Conservation (phyloP, 2,797 vertebrate species). For the Myotis planiceps region DNA sequence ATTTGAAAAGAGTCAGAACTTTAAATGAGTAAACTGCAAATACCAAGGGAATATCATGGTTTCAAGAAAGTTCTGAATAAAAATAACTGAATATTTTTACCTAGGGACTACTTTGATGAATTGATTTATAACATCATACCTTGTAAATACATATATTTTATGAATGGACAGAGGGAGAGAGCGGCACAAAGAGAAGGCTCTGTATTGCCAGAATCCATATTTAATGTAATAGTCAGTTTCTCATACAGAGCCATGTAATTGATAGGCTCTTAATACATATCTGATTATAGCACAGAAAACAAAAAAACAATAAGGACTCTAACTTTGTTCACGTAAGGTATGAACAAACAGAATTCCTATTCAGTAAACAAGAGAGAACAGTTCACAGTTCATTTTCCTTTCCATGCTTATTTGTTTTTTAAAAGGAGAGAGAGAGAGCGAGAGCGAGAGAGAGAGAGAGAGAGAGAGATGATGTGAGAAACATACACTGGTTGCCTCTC, state of each 20-base stretch:
- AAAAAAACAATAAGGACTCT: not conserved
- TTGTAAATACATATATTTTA: not conserved
- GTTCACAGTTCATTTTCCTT: not conserved
- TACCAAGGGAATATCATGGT: not conserved
- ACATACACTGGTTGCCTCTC: not conserved
- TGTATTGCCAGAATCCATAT: not conserved
- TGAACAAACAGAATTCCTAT: not conserved
- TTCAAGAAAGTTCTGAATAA: constrained; percentile 19
- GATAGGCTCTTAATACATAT: not conserved
- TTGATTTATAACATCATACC: not conserved
- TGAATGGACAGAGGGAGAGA: not conserved
- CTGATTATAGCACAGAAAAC: not conserved
- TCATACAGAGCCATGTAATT: not conserved
- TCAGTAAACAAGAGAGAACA: constrained; percentile 6
- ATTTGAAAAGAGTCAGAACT: constrained; percentile 20
- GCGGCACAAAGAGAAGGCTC: not conserved
- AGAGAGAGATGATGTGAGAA: not conserved
- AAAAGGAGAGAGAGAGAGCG: not conserved
- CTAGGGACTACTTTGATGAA: not conserved
- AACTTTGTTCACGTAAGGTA: not conserved
- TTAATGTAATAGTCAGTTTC: not conserved
- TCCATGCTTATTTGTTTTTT: not conserved
- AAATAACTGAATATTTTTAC: not conserved
- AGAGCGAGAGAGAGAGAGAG: too few relatives aligned
- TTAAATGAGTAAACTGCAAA: constrained; percentile 34